phyloP scores from a whole-genome alignment of 2,113 vertebrate species.

The Triplophysa rosa region DNA sequence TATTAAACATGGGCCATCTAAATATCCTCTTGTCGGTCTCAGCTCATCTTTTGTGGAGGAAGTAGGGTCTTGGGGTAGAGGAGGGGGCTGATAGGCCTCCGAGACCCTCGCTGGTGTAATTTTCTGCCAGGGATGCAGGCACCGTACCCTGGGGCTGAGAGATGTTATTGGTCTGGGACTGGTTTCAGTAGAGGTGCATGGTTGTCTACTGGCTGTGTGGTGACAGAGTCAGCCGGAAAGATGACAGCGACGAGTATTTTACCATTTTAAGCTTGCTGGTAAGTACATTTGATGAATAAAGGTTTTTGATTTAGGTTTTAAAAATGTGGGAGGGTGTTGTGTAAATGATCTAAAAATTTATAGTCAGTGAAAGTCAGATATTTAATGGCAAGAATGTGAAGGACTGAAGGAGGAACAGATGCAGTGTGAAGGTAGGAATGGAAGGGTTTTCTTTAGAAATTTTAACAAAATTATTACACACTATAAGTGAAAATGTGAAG shows the following conservation, averaged over 20 bases:
- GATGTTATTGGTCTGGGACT: conserved; percentile 64
- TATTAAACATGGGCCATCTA: conserved; percentile 67
- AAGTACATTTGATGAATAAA: conserved; percentile 15
- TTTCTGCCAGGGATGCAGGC: conserved; percentile 62
- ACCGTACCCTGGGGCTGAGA: conserved; percentile 60
- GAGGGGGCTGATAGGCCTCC: conserved; percentile 60
- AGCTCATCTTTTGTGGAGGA: conserved; percentile 45
- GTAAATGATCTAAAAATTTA: neutral
- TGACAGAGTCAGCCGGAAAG: neutral
- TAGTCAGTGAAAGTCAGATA: neutral
- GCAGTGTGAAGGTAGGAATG: neutral
- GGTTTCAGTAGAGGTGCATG: conserved; percentile 49
- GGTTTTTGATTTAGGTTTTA: neutral
- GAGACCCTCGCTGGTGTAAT: conserved; percentile 58
- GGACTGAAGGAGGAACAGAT: neutral
- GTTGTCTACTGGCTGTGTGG: conserved; percentile 38
- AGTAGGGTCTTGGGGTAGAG: conserved; percentile 51
- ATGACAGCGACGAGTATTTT: conserved; percentile 11
- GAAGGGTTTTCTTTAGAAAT: too few relatives aligned
- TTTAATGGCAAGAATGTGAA: neutral
- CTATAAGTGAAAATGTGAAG: too few relatives aligned
- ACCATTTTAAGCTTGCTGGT: conserved; percentile 21
- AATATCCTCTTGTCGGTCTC: conserved; percentile 65
- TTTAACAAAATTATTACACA: neutral
- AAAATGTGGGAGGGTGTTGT: conserved; percentile 21